Evolutionary conservation across 2,888 invertebrate genomes (phyloP), one percentile per base, ranked within the genome.

Genomic region (Hirtodrosophila duncani): DNA sequence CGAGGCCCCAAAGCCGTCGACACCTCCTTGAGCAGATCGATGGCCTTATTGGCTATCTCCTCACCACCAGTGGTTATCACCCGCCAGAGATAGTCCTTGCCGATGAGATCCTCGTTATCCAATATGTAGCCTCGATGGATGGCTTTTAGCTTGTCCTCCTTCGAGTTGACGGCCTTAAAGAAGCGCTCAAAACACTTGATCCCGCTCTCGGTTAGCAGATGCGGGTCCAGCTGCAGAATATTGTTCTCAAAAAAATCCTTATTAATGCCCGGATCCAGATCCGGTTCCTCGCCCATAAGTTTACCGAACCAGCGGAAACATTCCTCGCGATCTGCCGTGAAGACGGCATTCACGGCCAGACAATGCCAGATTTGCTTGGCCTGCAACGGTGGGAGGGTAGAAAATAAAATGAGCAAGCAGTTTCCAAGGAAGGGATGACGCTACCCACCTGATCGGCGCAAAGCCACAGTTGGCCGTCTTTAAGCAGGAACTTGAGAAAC

Each of bases 231-330:
- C 83, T 95, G 95, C 69, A 98, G 90, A 69, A 98, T 93, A 84
- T 98, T 97, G 80, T 94, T 93, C 87, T 97, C 95, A 88, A 98
- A 98, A 88, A 99, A 99, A 86, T 96, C 96, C 85, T 94, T 92
- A 82, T 96, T 97, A 46, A 98, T 96, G 69, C 96, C 96, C 1
- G 98, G 98, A 88, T 98, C 98, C 43, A 98, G 88, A 87, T 98
- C 98, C 0, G 98, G 97, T 84, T 98, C 98, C 72, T 98, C 98
- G 10, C 95, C 95, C 96, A 97, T 96, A 23, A 97, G 88, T 88
- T 98, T 98, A 24, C 97, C 96, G 88, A 98, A 98, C 98, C 98
- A 98, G 79, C 96, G 94, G 88, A 98, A 99, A 87, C 98, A 98
- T 20, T 97, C 96, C 87, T 99, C 98, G 24, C 98, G 91, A 86